phyloP scores from a whole-genome alignment of 2,888 invertebrate species.

The Micoletzkya japonica region DNA sequence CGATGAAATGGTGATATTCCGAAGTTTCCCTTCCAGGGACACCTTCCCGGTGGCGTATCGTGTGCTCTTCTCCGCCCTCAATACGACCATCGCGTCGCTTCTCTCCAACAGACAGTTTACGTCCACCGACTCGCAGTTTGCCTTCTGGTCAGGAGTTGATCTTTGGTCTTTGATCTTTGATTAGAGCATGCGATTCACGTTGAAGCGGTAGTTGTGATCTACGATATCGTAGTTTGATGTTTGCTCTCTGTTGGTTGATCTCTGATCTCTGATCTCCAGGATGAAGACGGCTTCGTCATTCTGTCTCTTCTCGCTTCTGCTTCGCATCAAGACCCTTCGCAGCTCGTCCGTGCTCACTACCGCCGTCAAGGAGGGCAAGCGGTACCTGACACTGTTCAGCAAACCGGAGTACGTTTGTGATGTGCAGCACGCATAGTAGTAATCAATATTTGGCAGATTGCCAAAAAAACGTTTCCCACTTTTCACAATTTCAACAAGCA shows the following conservation, averaged over 20 bases:
- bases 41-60: slow-evolving; percentile 38
- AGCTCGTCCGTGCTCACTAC: slow-evolving; percentile 33
- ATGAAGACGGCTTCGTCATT: slow-evolving; percentile 5
- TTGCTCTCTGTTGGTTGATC: too few species aligned
- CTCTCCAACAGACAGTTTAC: not conserved
- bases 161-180: too few species aligned
- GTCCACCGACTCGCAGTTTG: slow-evolving; percentile 9
- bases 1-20: too few species aligned
- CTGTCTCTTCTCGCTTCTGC: slow-evolving; percentile 22
- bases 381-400: slow-evolving; percentile 37
- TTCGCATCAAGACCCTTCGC: slow-evolving; percentile 38
- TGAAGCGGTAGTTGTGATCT: too few species aligned
- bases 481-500: too few species aligned
- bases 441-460: not conserved
- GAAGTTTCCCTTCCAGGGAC: slow-evolving; percentile 34
- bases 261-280: not conserved
- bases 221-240: too few species aligned
- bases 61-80: slow-evolving; percentile 36
- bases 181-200: too few species aligned
- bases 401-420: slow-evolving; percentile 33
- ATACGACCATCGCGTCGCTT: slow-evolving; percentile 24
- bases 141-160: too few species aligned
- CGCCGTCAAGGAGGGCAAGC: slow-evolving; percentile 41
- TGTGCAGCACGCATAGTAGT: not conserved
- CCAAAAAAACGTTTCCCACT: too few species aligned